Evolutionary conservation across 2,797 vertebrate genomes (phyloP).

Genomic region (Galagoides demidoff): DNA sequence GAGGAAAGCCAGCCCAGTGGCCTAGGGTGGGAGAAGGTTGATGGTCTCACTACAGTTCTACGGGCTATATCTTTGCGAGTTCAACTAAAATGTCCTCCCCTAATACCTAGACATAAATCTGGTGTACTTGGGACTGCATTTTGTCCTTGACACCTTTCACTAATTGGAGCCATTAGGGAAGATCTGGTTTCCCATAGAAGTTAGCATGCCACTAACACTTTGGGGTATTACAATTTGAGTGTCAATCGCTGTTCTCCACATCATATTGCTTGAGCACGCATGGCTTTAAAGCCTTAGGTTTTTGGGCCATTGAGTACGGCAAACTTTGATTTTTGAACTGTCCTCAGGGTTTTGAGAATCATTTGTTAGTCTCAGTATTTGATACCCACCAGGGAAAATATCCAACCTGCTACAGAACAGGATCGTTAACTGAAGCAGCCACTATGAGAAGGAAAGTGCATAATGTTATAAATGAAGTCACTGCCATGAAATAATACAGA

Average conservation of each 20-base stretch:
- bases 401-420: slow-evolving; percentile 59
- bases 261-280: slow-evolving; percentile 36
- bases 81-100: neutral
- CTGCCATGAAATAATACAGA: slow-evolving; percentile 80
- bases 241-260: slow-evolving; percentile 13
- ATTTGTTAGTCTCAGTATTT: slow-evolving; percentile 56
- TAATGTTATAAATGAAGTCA: slow-evolving; percentile 81
- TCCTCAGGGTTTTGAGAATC: slow-evolving; percentile 59
- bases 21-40: neutral
- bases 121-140: neutral
- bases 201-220: neutral
- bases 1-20: neutral
- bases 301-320: slow-evolving; percentile 64
- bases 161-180: neutral
- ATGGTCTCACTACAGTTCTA: neutral
- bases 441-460: slow-evolving; percentile 71
- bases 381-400: slow-evolving; percentile 61
- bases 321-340: slow-evolving; percentile 75
- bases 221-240: neutral
- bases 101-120: neutral
- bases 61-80: neutral
- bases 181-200: neutral
- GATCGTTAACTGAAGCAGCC: slow-evolving; percentile 74
- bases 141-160: slow-evolving; percentile 16
- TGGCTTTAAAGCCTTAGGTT: slow-evolving; percentile 58